Conservation (phyloP, 2,888 invertebrate genomes). For the Phortica magna region DNA sequence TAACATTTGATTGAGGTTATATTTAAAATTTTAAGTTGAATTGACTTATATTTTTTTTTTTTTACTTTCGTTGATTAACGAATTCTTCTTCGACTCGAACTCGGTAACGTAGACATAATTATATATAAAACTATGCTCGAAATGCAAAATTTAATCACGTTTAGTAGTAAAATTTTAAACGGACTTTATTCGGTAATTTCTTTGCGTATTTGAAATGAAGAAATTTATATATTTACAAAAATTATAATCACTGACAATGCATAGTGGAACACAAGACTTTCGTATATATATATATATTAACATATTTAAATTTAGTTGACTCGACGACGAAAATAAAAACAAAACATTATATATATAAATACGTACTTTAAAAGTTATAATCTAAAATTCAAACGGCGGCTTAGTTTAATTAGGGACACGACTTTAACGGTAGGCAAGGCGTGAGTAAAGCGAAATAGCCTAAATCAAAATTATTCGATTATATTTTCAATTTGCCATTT, state of each 20-base stretch:
- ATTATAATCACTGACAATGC: background rate
- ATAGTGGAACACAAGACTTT: slow-evolving; percentile 22
- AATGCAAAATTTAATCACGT: no score
- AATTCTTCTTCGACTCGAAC: no score
- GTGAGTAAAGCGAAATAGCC: background rate
- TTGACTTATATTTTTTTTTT: no score
- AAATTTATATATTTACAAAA: background rate
- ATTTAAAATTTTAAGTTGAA: no score
- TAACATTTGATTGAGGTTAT: no score
- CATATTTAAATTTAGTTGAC: slow-evolving; percentile 13
- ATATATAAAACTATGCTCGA: no score
- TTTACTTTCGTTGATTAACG: no score
- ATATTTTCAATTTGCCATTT: background rate
- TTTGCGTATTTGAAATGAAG: no score
- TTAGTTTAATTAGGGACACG: slow-evolving; percentile 21
- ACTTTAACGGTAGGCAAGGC: slow-evolving; percentile 16
- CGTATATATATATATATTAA: background rate
- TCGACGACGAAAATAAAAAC: background rate
- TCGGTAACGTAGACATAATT: no score
- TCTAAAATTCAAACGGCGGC: slow-evolving; percentile 14
- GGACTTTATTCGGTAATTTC: no score
- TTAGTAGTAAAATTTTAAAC: no score
- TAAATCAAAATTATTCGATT: background rate
- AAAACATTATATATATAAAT: background rate
- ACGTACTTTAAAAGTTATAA: background rate